Evolutionary conservation across 2,113 vertebrate species (phyloP).

Genomic region (Pseudopipra pipra): DNA sequence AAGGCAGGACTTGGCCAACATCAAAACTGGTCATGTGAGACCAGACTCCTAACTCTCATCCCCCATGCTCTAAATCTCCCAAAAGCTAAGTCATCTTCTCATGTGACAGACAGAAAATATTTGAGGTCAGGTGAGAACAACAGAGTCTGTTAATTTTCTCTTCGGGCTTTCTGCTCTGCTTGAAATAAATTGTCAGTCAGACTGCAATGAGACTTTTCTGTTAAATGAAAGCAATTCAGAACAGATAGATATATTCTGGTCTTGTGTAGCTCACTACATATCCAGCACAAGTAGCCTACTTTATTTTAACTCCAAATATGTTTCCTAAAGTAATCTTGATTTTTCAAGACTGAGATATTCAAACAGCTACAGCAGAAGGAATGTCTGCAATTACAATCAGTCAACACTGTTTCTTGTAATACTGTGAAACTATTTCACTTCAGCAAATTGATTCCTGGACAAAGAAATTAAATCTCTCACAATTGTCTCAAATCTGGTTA

Average conservation of each 20-base stretch:
- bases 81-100: not conserved
- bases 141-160: not conserved
- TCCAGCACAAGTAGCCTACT: not conserved
- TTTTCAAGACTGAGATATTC: not conserved
- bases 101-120: not conserved
- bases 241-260: not conserved
- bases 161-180: not conserved
- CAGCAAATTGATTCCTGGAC: not conserved
- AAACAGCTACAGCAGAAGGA: not conserved
- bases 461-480: not conserved
- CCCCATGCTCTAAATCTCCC: not conserved
- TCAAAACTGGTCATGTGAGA: not conserved
- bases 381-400: not conserved
- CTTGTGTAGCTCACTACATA: not conserved
- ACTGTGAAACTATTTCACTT: not conserved
- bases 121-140: not conserved
- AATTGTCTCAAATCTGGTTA: not conserved
- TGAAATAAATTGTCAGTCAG: not conserved
- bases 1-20: constrained; percentile 11
- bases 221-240: not conserved
- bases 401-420: not conserved
- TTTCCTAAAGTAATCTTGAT: not conserved
- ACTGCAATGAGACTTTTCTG: not conserved
- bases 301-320: not conserved
- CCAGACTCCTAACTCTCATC: not conserved